Base-by-base conservation (phyloP, 53 echinoderm and acorn worm species). In the Holothuria scabra region DNA sequence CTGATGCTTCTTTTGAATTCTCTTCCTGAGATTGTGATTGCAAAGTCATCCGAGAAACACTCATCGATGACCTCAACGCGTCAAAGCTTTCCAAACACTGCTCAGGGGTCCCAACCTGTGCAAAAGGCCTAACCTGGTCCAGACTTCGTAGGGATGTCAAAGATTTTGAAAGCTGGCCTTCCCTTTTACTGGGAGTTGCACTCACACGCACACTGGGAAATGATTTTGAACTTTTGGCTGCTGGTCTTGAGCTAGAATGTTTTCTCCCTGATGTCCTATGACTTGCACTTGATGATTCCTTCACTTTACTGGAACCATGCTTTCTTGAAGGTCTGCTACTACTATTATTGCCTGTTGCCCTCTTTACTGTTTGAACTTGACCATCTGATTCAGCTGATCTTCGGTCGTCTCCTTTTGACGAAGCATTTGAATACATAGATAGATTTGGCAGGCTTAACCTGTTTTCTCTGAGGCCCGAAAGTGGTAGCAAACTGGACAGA, bases 361-460 rank as follows among this genome's bases (percentile, higher is more conserved):
- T 31, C 34, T 59, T 58, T 5, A 13, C 46, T 25, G 83, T 74
- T 58, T 62, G 74, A 0, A 21, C n/a, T 12, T 88, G 41, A 69
- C 82, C 46, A 49, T 89, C 76, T 74, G 89, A 46, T 87, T 82
- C 30, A 66, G 68, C 85, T 33, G 71, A 33, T 55, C 60, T 31
- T 64, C 30, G 0, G 11, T 28, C 20, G 18, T 58, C n/a, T 37
- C 67, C 35, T 23, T n/a, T 87, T n/a, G 76, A 61, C 59, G 55
- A 60, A 4, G 25, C 14, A 61, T 72, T 87, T 44, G 70, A 79
- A 49, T 90, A 88, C n/a, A 67, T 64, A 13, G 90, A 72, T 35
- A 96, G 66, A 60, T 97, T 90, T 71, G 97, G 97, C 78, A 97
- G 82, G 79, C 92, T 94, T 33, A 92, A 66, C 24, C 97, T 85